Base-by-base conservation (phyloP, 1,140 invertebrate species). In the Dreissena rostriformis region DNA sequence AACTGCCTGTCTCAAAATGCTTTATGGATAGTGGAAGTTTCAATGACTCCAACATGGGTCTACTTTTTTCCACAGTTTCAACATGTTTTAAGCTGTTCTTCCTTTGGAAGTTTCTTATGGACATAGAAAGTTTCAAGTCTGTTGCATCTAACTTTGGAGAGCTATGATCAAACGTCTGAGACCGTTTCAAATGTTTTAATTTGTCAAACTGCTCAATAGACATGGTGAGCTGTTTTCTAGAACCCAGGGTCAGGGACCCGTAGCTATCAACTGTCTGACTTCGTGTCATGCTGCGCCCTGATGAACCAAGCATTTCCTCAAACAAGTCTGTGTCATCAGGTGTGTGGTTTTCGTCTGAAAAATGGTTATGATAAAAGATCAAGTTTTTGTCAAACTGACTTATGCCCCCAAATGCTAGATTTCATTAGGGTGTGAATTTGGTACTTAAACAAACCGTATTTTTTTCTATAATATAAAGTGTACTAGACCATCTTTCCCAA, bases 31-130 rank as follows among this genome's bases (percentile, higher is more conserved):
- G 17, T 19, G 82, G 76, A 53, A 76, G 74, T 71, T 73, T 74
- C 51, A 84, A 49, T 15, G 52, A n/a, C 19, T 39, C 51, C 52
- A 84, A 65, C 24, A n/a, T 14, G 11, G 74, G 6, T 7, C 63
- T 24, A 52, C 66, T 78, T 72, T 65, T 84, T 71, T 84, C 82
- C 7, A 72, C 51, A 24, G 67, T 84, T 5, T 70, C 12, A 26
- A 67, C 63, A 19, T 22, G 67, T 63, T 55, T 53, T 24, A 84
- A 68, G 49, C 39, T 78, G 24, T 63, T 68, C n/a, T n/a, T 28
- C 29, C 77, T 77, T 75, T 90, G 84, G 74, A 89, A 90, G 24
- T 74, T 67, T 70, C 77, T 55, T 55, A 90, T 90, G 52, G 86
- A 89, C 67, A 87, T 75, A 0, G 61, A 75, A 26, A 76, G 74